Base-by-base conservation (phyloP, 1,140 invertebrate species). In the Maniola jurtina region DNA sequence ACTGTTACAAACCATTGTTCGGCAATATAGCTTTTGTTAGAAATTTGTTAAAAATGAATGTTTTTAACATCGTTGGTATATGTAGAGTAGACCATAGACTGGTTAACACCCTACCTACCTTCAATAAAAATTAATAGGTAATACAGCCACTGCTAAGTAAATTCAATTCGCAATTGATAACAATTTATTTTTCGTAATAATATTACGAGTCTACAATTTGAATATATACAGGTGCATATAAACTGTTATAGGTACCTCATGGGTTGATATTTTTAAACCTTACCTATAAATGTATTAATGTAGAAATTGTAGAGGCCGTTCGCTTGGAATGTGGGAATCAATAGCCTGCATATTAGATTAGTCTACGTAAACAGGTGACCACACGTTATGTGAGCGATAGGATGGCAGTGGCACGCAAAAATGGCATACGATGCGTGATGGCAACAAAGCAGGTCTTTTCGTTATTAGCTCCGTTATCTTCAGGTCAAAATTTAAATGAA, bases 1-100 rank as follows among this genome's bases (percentile, higher is more conserved):
- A 55, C 16, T 6, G 34, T 33, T 34, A 55, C 84, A 80, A 68
- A 76, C 81, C 64, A 88, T 86, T 86, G 83, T 88, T 83, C 79
- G 25, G 16, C n/a, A 25, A 54, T 59, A 65, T 42, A 8, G 48
- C 48, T 50, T 50, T 16, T 34, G 15, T 33, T 58, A 36, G 33
- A 11, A 47, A 64, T 34, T 56, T 48, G 42, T 13, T 48, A 11
- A 11, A n/a, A 14, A 47, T n/a, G 6, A 42, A 25, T 25, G 4
- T 25, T 25, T 25, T 25, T 25, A 25, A 25, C 25, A 25, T 25
- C 25, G 25, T 25, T 25, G 4, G 4, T 25, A n/a, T n/a, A n/a
- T n/a, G n/a, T 25, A 25, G 25, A 25, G 25, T 4, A 25, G 25
- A 25, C 25, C 4, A 25, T 1, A 25, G 25, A 25, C 25, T 4